Percentiles rank a stretch among this genome's conserved stretches.
Evolutionary conservation across 2,888 invertebrate genomes (phyloP).

Genomic region (Pecten maximus): DNA sequence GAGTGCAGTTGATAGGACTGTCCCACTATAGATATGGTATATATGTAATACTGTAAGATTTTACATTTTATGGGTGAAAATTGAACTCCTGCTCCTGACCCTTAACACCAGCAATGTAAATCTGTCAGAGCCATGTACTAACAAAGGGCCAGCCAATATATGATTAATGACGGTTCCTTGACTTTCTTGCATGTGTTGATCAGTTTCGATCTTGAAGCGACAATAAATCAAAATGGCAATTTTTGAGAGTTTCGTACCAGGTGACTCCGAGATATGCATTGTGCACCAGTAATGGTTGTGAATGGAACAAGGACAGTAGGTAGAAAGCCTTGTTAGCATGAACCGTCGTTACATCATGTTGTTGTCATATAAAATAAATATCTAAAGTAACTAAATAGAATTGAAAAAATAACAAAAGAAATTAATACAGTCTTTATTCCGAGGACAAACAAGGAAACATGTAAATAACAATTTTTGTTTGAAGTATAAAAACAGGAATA

Average conservation of each 20-base stretch:
- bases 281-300: neutral
- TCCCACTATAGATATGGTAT: neutral
- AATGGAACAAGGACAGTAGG: neutral
- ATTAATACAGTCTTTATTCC: no score
- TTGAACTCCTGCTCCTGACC: neutral
- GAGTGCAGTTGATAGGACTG: neutral
- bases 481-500: no score
- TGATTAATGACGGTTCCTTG: neutral
- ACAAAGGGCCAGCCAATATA: neutral
- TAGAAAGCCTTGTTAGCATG: neutral
- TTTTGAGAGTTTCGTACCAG: constrained; percentile 17
- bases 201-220: neutral
- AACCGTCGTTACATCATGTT: neutral
- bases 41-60: neutral
- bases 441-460: no score
- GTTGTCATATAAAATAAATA: neutral
- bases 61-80: neutral
- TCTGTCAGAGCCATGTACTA: neutral
- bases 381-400: neutral
- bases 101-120: neutral
- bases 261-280: neutral
- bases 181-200: constrained; percentile 16
- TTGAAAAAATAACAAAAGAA: no score
- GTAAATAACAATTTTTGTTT: no score
- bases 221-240: neutral